These are phyloP conservation scores for Gyrodactylus bullatarudis DNA, from an alignment of 1,140 invertebrate genomes.

Conservation along the genomic window DNA sequence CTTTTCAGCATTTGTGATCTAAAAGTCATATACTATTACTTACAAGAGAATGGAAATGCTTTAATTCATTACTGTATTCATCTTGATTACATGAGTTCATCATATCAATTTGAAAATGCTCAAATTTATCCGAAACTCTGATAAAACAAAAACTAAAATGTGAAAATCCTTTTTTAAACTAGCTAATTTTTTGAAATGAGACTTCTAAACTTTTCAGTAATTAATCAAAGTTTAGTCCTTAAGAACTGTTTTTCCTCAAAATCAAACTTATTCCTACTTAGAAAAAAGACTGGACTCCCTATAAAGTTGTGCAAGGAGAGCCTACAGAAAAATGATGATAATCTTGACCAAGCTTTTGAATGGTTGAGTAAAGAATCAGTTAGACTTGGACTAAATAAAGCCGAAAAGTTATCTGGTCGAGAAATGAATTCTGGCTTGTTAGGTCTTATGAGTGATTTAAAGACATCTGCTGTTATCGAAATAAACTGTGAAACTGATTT, in stretches of 20 bases:
- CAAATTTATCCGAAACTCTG: no score
- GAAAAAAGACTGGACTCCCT: not conserved
- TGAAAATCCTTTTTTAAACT: no score
- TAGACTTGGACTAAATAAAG: not conserved
- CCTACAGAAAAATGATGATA: not conserved
- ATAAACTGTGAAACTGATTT: constrained; percentile 6
- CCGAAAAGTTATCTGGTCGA: not conserved
- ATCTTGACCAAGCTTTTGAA: not conserved
- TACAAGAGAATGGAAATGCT: not conserved
- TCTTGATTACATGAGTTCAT: not conserved
- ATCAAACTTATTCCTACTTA: not conserved
- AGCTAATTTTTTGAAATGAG: not conserved
- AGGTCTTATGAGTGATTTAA: not conserved
- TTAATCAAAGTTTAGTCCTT: not conserved
- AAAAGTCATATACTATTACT: not conserved
- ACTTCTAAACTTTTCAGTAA: not conserved
- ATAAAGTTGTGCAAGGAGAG: not conserved
- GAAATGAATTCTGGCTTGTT: not conserved
- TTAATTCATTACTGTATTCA: not conserved
- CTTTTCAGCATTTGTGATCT: not conserved
- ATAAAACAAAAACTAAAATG: not conserved
- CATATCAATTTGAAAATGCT: not conserved
- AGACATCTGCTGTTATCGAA: not conserved
- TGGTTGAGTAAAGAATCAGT: not conserved
- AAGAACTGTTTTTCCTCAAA: not conserved